phyloP scores from a whole-genome alignment of 2,888 invertebrate genomes.

The Macaria liturata region DNA sequence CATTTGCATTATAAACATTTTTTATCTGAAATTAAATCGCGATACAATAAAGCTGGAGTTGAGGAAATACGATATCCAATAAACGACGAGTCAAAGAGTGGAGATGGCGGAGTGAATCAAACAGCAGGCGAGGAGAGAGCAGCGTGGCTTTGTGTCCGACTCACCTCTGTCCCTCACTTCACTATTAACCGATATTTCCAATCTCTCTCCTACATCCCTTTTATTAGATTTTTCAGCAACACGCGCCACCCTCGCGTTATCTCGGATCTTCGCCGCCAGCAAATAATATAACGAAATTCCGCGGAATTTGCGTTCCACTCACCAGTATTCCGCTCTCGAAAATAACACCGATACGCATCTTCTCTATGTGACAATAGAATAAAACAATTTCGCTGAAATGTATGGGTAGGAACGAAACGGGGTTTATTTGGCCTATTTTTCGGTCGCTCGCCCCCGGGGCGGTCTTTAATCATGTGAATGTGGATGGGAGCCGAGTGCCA shows the following conservation, averaged over 20 bases:
- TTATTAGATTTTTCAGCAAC: constrained; percentile 67
- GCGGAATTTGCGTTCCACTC: constrained; percentile 62
- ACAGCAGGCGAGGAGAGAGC: neutral
- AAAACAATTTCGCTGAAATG: constrained; percentile 42
- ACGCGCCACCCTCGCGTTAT: constrained; percentile 48
- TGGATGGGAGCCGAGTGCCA: constrained; percentile 37
- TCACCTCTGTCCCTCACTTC: constrained; percentile 27
- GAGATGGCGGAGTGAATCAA: constrained; percentile 15
- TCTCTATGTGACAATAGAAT: constrained; percentile 58
- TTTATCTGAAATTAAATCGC: constrained; percentile 27
- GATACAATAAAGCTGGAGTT: constrained; percentile 21
- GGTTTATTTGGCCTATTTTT: constrained; percentile 39
- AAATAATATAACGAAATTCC: constrained; percentile 70
- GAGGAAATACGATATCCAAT: constrained; percentile 20
- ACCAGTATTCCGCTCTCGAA: constrained; percentile 38
- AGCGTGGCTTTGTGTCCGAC: constrained; percentile 30
- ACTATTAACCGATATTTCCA: constrained; percentile 61
- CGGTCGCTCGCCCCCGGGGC: constrained; percentile 37
- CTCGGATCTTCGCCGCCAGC: constrained; percentile 59
- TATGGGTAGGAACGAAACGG: constrained; percentile 38
- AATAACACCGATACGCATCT: constrained; percentile 55
- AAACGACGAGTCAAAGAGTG: constrained; percentile 21
- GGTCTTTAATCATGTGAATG: constrained; percentile 49
- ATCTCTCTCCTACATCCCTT: constrained; percentile 53
- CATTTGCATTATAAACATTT: constrained; percentile 13